A percentile compares a stretch with the other conserved stretches of the same genome.
Conservation (phyloP, 2,797 vertebrate species). For the Rachycentron canadum region DNA sequence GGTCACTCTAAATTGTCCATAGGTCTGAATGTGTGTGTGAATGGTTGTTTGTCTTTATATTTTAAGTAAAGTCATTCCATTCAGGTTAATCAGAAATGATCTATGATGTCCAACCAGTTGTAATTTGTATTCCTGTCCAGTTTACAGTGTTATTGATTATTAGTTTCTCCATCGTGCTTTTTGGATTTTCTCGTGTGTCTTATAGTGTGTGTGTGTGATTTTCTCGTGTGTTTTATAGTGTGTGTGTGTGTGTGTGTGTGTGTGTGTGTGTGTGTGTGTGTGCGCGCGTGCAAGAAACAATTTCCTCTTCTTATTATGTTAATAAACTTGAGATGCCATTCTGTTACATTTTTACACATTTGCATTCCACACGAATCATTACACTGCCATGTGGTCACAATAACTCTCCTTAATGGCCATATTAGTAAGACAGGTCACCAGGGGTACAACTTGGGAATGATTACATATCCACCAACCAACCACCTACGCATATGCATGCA, state of each 20-base stretch:
- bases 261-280: not conserved
- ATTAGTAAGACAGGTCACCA: constrained; percentile 66
- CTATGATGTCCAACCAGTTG: constrained; percentile 17
- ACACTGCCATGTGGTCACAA: constrained; percentile 50
- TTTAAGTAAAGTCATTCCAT: not conserved
- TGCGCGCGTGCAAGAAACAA: constrained; percentile 1
- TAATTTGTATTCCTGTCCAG: constrained; percentile 21
- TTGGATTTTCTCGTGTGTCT: not conserved
- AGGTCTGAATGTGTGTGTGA: no score
- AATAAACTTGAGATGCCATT: constrained; percentile 34
- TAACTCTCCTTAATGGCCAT: constrained; percentile 62
- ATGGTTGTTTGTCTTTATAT: no score
- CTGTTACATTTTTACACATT: constrained; percentile 34
- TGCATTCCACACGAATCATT: constrained; percentile 47
- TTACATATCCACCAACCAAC: constrained; percentile 55
- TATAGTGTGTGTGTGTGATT: no score
- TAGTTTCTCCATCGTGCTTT: constrained; percentile 3
- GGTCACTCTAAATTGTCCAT: no score
- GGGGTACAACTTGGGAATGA: constrained; percentile 49
- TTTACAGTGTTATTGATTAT: constrained; percentile 15
- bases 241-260: not conserved
- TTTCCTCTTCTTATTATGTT: constrained; percentile 17
- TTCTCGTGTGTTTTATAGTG: no score
- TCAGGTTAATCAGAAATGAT: not conserved
- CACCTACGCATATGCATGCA: constrained; percentile 48